Evolutionary conservation across 1,140 invertebrate species (phyloP).

Genomic region (Tetragonula clypearis): DNA sequence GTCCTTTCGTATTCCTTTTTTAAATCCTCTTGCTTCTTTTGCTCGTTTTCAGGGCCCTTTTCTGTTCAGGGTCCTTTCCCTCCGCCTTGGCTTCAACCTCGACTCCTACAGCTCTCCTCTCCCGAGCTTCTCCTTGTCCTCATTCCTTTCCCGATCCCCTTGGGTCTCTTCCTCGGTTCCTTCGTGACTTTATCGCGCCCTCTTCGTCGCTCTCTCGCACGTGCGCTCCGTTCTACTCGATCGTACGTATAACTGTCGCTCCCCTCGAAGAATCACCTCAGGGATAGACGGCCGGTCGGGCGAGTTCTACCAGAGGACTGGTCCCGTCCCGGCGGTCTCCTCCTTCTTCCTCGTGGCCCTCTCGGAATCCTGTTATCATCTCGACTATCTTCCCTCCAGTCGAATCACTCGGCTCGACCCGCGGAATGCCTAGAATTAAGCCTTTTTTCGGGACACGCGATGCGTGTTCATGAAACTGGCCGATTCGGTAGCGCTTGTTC

Average conservation of each 20-base stretch:
- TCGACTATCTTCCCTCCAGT: constrained; percentile 55
- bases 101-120: constrained; percentile 17
- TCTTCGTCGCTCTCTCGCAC: constrained; percentile 32
- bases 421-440: constrained; percentile 63
- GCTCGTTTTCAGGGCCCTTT: background rate
- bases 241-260: constrained; percentile 52
- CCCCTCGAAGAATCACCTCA: constrained; percentile 69
- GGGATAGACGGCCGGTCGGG: constrained; percentile 73
- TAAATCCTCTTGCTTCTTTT: background rate
- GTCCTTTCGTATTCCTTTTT: constrained; percentile 3
- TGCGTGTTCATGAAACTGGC: constrained; percentile 33
- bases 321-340: constrained; percentile 45
- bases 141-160: background rate
- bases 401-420: constrained; percentile 42
- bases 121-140: background rate
- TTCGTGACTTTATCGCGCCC: background rate
- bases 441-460: constrained; percentile 62
- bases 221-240: background rate
- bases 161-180: background rate
- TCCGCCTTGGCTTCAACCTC: background rate
- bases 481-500: constrained; percentile 38
- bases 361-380: constrained; percentile 73
- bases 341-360: constrained; percentile 53
- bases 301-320: constrained; percentile 67
- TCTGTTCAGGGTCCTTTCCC: background rate